Base-by-base conservation (phyloP, 2,113 vertebrate genomes). In the Hydropotes inermis region DNA sequence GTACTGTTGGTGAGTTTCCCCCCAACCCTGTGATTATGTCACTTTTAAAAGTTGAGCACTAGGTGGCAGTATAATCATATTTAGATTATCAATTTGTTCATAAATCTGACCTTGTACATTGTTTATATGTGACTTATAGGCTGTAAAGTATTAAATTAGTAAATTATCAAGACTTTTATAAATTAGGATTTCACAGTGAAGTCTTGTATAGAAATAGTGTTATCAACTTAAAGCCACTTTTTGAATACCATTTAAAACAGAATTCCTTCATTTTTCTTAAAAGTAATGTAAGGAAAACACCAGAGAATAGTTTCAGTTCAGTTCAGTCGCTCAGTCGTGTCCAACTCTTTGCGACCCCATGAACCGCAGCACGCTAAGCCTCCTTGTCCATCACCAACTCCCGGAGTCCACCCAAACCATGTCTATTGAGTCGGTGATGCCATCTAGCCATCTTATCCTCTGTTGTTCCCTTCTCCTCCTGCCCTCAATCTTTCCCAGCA, bases 1-100 rank as follows among this genome's bases (percentile, higher is more conserved):
- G 43, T n/a, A 83, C 21, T 83, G 9, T 76, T 81, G 60, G 11
- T 92, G 55, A 2, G 8, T 2, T 23, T 4, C 2, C 12, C 14
- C 14, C 28, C 60, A 57, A 52, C 76, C 23, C 12, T 89, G 43
- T 57, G 60, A n/a, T 50, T 83, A 27, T 92, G 85, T 76, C 47
- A 64, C 57, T 61, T 87, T 87, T 74, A 87, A 87, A 96, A 70
- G 21, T 79, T 84, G 93, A 89, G 45, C 98, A 97, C 60, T 89
- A 97, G 97, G 74, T 97, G 92, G 96, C 95, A 90, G 76, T 96
- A 88, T 94, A 95, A 92, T 95, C 89, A 90, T 95, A 93, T 89
- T 92, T 94, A 95, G 64, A 96, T 76, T 16, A 60, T 90, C 87
- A n/a, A 8, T 70, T 94, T 94, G 13, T 88, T 90, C 39, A 61